phyloP scores from a whole-genome alignment of 2,797 vertebrate species.

The Anisognathus igniventris region DNA sequence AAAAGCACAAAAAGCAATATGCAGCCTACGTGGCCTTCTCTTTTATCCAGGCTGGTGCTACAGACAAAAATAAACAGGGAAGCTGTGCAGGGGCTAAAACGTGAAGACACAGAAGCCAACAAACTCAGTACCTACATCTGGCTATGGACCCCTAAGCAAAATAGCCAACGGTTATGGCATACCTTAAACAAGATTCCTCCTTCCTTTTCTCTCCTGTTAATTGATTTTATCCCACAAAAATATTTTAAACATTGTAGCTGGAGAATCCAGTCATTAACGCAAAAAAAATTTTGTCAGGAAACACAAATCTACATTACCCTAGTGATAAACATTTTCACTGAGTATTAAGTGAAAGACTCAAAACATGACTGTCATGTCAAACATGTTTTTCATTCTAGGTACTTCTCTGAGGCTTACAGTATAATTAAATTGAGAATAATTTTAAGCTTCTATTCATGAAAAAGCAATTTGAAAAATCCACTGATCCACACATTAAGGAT shows the following conservation, averaged over 20 bases:
- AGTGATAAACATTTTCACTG: not conserved
- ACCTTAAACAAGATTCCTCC: not conserved
- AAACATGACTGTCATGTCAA: slow-evolving; percentile 4
- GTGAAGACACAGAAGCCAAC: not conserved
- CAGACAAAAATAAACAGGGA: not conserved
- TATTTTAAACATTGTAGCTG: not conserved
- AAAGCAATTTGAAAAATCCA: slow-evolving; percentile 61
- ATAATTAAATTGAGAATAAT: slow-evolving; percentile 66
- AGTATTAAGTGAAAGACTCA: slow-evolving; percentile 9
- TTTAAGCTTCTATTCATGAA: slow-evolving; percentile 61
- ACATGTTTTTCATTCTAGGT: slow-evolving; percentile 5
- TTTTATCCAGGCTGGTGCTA: not conserved
- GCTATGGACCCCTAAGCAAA: not conserved
- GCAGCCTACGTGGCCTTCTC: not conserved
- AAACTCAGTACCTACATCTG: not conserved
- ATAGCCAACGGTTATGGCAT: not conserved
- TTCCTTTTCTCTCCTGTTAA: not conserved
- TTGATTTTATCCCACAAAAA: slow-evolving; percentile 1
- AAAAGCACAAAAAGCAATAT: not conserved
- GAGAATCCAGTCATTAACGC: not conserved
- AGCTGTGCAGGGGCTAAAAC: not conserved
- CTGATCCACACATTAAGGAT: slow-evolving; percentile 52
- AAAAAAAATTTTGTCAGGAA: not conserved
- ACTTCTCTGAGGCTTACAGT: slow-evolving; percentile 40
- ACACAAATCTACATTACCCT: not conserved